phyloP scores from a whole-genome alignment of 2,113 vertebrate species.

The Myocastor coypus region DNA sequence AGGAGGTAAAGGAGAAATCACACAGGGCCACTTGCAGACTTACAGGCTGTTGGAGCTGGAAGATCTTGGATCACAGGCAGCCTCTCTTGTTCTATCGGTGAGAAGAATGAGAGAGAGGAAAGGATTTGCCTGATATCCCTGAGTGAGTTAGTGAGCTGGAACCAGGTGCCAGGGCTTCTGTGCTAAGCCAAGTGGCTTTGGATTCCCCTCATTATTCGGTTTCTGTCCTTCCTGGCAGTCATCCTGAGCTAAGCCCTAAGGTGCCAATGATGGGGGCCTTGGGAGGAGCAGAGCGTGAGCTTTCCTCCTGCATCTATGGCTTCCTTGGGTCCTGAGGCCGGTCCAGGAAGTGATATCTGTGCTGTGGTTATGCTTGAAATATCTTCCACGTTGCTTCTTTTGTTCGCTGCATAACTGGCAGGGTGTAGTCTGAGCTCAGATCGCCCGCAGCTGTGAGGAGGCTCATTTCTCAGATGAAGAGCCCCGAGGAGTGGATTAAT shows the following conservation, averaged over 20 bases:
- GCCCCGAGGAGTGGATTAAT: not conserved
- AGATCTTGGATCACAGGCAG: not conserved
- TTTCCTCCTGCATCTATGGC: not conserved
- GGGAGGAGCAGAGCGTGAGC: accelerated
- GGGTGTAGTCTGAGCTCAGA: not conserved
- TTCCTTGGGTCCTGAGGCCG: too few relatives aligned
- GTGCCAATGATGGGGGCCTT: not conserved
- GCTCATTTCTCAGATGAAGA: not conserved
- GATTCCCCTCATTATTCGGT: not conserved
- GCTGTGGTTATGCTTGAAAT: not conserved
- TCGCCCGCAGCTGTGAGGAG: not conserved
- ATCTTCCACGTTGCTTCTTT: accelerated
- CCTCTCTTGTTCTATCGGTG: accelerated
- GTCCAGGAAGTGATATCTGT: not conserved
- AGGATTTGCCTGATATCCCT: not conserved
- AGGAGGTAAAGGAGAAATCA: not conserved
- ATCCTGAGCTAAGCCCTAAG: not conserved
- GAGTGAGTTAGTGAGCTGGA: not conserved
- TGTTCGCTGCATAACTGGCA: not conserved
- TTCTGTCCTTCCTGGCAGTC: not conserved
- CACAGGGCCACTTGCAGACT: not conserved
- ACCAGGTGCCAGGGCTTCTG: not conserved
- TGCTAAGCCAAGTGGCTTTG: not conserved
- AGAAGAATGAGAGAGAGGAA: not conserved
- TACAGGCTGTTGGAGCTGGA: not conserved